A percentile compares a stretch with the other conserved stretches of the same genome.
Conservation (phyloP, 2,113 vertebrate genomes). For the Parotia lawesii region DNA sequence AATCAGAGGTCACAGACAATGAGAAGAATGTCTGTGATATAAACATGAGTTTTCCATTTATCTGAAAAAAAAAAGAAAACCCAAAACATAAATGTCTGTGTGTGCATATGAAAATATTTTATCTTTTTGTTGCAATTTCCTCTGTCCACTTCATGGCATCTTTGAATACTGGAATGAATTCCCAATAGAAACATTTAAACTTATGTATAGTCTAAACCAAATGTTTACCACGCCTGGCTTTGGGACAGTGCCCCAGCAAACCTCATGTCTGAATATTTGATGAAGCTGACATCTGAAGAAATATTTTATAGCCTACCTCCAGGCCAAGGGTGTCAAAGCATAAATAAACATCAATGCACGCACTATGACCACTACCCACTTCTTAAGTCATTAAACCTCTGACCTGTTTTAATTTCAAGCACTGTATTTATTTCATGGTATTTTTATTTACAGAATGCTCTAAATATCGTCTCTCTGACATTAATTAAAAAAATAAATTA, state of each 20-base stretch:
- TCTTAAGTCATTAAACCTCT: constrained; percentile 60
- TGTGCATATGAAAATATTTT: background rate
- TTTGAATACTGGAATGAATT: constrained; percentile 16
- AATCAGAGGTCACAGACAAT: background rate
- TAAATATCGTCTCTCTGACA: constrained; percentile 27
- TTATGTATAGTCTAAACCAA: constrained; percentile 8
- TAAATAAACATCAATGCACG: constrained; percentile 49
- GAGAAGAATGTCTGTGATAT: background rate
- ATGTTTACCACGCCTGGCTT: background rate
- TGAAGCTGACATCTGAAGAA: constrained; percentile 51
- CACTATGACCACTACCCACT: constrained; percentile 53
- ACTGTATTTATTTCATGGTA: constrained; percentile 33
- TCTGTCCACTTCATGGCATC: background rate
- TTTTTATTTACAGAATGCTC: constrained; percentile 59
- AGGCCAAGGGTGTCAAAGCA: background rate
- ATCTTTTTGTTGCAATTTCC: background rate
- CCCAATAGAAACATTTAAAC: background rate
- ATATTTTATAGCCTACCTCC: constrained; percentile 20
- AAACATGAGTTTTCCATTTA: background rate
- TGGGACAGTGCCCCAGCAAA: constrained; percentile 47
- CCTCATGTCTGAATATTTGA: constrained; percentile 12
- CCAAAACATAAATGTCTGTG: background rate
- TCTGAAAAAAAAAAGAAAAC: background rate
- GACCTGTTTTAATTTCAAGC: constrained; percentile 43
- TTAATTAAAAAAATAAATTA: background rate